A percentile compares a stretch with the other conserved stretches of the same genome.
phyloP scores from a whole-genome alignment of 2,888 invertebrate species.

The Druceiella hillmani region DNA sequence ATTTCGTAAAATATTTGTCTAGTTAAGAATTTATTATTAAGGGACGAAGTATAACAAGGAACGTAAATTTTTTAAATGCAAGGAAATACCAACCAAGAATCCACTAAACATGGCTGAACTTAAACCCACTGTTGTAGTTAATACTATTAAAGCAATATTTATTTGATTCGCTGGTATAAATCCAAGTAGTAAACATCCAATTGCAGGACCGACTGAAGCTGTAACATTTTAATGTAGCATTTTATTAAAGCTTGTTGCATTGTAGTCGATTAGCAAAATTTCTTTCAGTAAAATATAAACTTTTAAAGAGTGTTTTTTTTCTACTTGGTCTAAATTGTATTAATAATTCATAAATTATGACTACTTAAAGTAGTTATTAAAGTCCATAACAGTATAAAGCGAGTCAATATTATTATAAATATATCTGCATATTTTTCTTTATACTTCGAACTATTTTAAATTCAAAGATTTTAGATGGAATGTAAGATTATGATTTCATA shows the following conservation, averaged over 20 bases:
- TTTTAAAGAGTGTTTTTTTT: background rate
- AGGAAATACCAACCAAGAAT: conserved; percentile 47
- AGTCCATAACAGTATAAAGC: too few species aligned
- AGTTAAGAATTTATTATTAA: too few species aligned
- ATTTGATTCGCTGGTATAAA: conserved; percentile 38
- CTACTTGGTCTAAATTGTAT: background rate
- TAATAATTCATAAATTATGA: too few species aligned
- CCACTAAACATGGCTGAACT: conserved; percentile 61
- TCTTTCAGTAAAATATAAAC: background rate
- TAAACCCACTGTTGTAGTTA: conserved; percentile 61
- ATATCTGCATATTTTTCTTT: too few species aligned
- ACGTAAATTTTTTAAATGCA: background rate
- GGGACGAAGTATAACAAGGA: too few species aligned
- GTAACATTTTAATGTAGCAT: conserved; percentile 21
- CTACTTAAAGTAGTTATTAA: too few species aligned
- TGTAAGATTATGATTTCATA: too few species aligned
- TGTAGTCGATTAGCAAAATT: conserved; percentile 10
- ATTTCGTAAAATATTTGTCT: too few species aligned
- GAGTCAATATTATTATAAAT: too few species aligned
- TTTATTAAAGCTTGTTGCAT: background rate
- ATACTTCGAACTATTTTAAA: too few species aligned
- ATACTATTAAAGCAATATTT: conserved; percentile 50
- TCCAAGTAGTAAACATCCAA: conserved; percentile 55
- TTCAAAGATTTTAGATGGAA: too few species aligned
- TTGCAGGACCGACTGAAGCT: conserved; percentile 58